Evolutionary conservation across 2,888 invertebrate species (phyloP).

Genomic region (Coremacera marginata): DNA sequence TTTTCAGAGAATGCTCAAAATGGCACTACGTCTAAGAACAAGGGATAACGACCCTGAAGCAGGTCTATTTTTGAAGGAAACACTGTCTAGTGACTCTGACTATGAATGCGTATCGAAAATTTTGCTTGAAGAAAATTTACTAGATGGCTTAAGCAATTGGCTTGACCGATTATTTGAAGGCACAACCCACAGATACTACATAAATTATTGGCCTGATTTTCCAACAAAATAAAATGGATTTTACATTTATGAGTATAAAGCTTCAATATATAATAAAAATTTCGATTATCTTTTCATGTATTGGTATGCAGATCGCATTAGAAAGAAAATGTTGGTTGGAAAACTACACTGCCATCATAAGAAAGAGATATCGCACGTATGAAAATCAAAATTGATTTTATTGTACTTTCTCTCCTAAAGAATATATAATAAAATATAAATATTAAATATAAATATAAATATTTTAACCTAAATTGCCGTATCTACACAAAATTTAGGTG

Average conservation of each 20-base stretch:
- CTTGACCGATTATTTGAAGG: conserved; percentile 97
- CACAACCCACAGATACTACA: conserved; percentile 92
- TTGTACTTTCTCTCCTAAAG: too few species aligned
- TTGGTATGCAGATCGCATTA: too few species aligned
- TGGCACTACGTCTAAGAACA: conserved; percentile 74
- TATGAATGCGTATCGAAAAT: conserved; percentile 69
- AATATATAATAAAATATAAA: too few species aligned
- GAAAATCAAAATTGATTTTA: too few species aligned
- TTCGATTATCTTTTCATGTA: too few species aligned
- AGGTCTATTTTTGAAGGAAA: conserved; percentile 88
- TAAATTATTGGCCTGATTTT: conserved; percentile 99
- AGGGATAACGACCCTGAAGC: conserved; percentile 78
- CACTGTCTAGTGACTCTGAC: conserved; percentile 76
- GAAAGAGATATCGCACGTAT: too few species aligned
- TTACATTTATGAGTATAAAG: not conserved
- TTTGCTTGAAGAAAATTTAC: conserved; percentile 79
- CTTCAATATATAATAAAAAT: too few species aligned
- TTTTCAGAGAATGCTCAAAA: conserved; percentile 77
- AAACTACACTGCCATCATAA: too few species aligned
- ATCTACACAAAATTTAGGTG: too few species aligned
- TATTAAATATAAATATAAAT: too few species aligned
- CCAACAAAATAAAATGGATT: conserved; percentile 77
- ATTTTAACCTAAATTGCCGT: too few species aligned
- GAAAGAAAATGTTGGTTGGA: too few species aligned
- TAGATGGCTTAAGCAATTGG: conserved; percentile 96